Percentiles rank a stretch among this genome's conserved stretches.
Evolutionary conservation across 2,113 vertebrate species (phyloP).

Genomic region (Rhea pennata): DNA sequence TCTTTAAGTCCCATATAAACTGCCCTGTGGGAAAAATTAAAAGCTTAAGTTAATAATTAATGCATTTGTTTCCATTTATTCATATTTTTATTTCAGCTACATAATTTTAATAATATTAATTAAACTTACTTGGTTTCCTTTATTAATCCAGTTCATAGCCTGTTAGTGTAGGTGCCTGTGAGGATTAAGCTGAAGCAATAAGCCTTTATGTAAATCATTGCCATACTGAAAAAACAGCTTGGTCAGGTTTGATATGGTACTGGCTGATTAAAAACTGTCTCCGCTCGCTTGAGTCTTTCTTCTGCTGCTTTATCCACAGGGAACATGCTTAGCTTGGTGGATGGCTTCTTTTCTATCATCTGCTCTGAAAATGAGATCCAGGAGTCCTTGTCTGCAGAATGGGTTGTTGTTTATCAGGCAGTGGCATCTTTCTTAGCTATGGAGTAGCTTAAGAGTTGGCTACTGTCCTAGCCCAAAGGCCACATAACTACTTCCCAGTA

Average conservation of each 20-base stretch:
- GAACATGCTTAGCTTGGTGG: accelerated
- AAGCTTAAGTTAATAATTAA: neutral
- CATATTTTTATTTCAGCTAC: neutral
- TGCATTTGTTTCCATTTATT: neutral
- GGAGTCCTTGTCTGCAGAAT: accelerated
- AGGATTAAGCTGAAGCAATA: neutral
- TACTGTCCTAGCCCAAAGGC: neutral
- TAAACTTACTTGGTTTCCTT: neutral
- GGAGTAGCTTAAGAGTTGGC: neutral
- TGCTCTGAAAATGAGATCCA: neutral
- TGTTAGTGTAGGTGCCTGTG: neutral
- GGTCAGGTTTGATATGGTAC: neutral
- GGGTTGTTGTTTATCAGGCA: neutral
- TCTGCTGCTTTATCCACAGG: neutral
- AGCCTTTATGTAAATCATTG: neutral
- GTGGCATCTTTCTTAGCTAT: neutral
- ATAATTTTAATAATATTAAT: neutral
- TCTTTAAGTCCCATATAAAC: neutral
- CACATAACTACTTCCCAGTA: neutral
- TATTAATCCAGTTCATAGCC: neutral
- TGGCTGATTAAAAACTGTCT: neutral
- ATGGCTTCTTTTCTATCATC: neutral
- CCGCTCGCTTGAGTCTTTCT: neutral
- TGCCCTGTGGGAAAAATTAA: neutral
- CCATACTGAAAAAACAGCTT: neutral